Conservation (phyloP, 1,140 invertebrate species). For the Macrotrachela quadricornifera region DNA sequence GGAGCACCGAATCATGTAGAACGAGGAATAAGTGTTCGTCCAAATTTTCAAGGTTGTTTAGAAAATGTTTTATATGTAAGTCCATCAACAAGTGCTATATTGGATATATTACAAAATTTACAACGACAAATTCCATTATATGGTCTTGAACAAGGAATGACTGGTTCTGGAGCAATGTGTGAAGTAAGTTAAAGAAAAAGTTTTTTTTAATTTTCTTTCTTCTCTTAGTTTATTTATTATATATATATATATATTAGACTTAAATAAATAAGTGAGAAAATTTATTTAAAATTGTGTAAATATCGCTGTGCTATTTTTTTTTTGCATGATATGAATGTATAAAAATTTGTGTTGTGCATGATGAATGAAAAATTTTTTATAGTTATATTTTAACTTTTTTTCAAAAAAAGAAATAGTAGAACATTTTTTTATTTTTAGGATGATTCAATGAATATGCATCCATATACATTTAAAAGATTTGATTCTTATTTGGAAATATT, state of each 20-base stretch:
- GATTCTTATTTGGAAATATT: slow-evolving; percentile 52
- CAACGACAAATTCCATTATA: too few species aligned
- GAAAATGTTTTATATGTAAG: slow-evolving; percentile 51
- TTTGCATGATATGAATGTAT: too few species aligned
- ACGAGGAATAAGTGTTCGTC: slow-evolving; percentile 20
- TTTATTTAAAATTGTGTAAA: too few species aligned
- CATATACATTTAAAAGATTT: slow-evolving; percentile 62
- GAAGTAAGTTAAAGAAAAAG: slow-evolving; percentile 45
- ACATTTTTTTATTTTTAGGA: background rate
- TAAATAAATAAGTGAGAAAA: too few species aligned
- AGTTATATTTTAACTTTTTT: too few species aligned
- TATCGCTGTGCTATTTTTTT: too few species aligned
- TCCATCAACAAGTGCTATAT: background rate
- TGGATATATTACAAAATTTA: background rate
- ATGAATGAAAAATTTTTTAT: background rate
- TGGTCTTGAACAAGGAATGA: too few species aligned
- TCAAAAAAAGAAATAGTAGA: background rate
- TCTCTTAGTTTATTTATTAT: slow-evolving; percentile 1
- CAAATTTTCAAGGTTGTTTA: slow-evolving; percentile 80
- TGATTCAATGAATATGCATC: slow-evolving; percentile 40
- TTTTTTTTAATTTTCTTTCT: background rate
- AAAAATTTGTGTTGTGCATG: background rate
- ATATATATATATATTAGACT: slow-evolving; percentile 8
- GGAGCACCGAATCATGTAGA: slow-evolving; percentile 48
- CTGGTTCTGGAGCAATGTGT: slow-evolving; percentile 29